Base-by-base conservation (phyloP, 1,140 invertebrate species). In the Sycophila sp. region DNA sequence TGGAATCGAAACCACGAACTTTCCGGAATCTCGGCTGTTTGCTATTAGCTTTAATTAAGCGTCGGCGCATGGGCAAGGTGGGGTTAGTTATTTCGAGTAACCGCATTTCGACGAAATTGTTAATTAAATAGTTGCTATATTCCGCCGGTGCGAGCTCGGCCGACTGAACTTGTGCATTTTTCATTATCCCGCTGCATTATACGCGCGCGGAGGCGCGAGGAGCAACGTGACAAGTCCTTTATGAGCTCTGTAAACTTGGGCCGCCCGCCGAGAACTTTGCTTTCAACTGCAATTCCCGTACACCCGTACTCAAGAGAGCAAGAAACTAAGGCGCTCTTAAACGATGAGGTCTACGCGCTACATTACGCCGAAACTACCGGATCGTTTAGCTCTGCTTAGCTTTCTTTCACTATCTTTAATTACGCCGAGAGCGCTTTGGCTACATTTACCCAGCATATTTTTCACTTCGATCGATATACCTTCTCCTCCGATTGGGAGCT, bases 101-200 rank as follows among this genome's bases (percentile, higher is more conserved):
- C 26, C 4, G n/a, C 30, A 15, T 60, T 30, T 28, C 2, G 51
- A 5, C 13, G 30, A 30, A 55, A 68, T 59, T 38, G 40, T 68
- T 58, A 59, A 59, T 68, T 47, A 68, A 68, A 68, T 68, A 68
- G 38, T 49, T 59, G 4, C 40, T 11, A n/a, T n/a, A n/a, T n/a
- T n/a, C n/a, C n/a, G n/a, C n/a, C n/a, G n/a, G n/a, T n/a, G n/a
- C n/a, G n/a, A n/a, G n/a, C n/a, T n/a, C n/a, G n/a, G n/a, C n/a
- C n/a, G n/a, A n/a, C n/a, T n/a, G n/a, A n/a, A n/a, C n/a, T n/a
- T 49, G 58, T 59, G 40, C 13, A 15, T 68, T 59, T 58, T 68
- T 68, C 55, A 68, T 68, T 68, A 68, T n/a, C n/a, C 58, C 32
- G 30, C 42, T 69, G n/a, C 66, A 51, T 68, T 69, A 60, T 49